Percentiles rank a stretch among this genome's conserved stretches.
phyloP scores from a whole-genome alignment of 2,113 vertebrate genomes.

The Zootoca vivipara region DNA sequence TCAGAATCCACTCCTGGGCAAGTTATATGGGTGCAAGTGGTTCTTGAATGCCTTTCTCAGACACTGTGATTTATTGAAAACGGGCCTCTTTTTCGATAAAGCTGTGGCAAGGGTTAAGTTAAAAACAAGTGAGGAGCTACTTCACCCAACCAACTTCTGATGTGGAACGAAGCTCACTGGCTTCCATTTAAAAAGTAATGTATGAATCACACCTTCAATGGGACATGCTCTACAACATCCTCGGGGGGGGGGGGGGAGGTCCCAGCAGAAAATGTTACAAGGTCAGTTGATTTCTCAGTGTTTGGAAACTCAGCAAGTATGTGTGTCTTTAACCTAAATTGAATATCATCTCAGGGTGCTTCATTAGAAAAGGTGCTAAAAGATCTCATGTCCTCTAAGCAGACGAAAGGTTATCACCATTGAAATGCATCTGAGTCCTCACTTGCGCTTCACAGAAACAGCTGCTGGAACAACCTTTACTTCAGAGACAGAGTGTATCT shows the following conservation, averaged over 20 bases:
- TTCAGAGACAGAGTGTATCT: not conserved
- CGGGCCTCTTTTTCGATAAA: not conserved
- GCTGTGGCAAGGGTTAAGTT: not conserved
- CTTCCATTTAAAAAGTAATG: not conserved
- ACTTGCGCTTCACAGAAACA: slow-evolving; percentile 46
- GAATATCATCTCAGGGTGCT: slow-evolving; percentile 45
- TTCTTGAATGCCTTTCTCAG: not conserved
- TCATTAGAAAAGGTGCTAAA: slow-evolving; percentile 53
- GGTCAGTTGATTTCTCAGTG: slow-evolving; percentile 53
- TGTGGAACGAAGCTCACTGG: not conserved
- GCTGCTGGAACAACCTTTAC: slow-evolving; percentile 8
- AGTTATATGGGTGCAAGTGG: too few relatives aligned
- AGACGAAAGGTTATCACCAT: slow-evolving; percentile 57
- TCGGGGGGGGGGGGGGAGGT: too few relatives aligned
- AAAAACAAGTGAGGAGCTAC: not conserved
- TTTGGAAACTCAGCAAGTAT: slow-evolving; percentile 28
- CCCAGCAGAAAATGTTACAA: slow-evolving; percentile 22
- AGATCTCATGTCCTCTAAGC: slow-evolving; percentile 33
- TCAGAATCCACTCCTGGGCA: too few relatives aligned
- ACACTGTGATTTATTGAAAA: not conserved
- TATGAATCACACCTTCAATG: not conserved
- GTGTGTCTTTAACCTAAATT: not conserved
- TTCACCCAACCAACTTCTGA: not conserved
- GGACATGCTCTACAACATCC: not conserved
- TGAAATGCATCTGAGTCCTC: slow-evolving; percentile 47